phyloP scores from a whole-genome alignment of 2,797 vertebrate genomes.

The Argyrosomus regius region DNA sequence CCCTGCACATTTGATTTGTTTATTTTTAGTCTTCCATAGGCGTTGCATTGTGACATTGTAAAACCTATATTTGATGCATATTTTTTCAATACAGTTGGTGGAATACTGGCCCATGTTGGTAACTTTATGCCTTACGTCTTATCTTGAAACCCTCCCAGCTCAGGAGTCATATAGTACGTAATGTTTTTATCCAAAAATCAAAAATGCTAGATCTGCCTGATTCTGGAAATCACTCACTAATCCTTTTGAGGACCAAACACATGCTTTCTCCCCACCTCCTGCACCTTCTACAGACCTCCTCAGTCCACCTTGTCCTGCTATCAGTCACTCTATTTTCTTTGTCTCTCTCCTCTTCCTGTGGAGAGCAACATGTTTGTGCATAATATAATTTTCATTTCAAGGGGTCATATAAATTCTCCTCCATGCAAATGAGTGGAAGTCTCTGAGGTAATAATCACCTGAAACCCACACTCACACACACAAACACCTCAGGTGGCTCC shows the following conservation, averaged over 20 bases:
- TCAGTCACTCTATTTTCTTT: constrained; percentile 56
- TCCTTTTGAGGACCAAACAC: constrained; percentile 1
- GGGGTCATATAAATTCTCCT: constrained; percentile 76
- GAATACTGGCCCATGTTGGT: neutral
- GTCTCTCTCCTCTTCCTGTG: constrained; percentile 38
- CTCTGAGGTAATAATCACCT: constrained; percentile 85
- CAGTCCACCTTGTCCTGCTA: constrained; percentile 19
- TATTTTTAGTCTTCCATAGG: constrained; percentile 35
- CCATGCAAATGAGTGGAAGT: constrained; percentile 79
- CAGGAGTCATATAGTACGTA: neutral
- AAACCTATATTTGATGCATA: constrained; percentile 26
- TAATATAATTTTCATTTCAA: constrained; percentile 78
- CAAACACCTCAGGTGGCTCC: constrained; percentile 79
- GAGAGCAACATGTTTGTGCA: constrained; percentile 64
- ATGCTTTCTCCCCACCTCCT: too few relatives aligned
- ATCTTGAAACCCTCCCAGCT: constrained; percentile 4
- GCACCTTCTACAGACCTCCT: constrained; percentile 17
- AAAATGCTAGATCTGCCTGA: constrained; percentile 19
- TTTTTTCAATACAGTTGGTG: constrained; percentile 15
- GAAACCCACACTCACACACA: constrained; percentile 70
- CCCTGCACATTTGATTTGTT: constrained; percentile 40
- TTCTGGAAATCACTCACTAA: neutral
- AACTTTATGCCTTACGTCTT: neutral
- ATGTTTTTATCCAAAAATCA: neutral
- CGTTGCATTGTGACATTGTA: constrained; percentile 14